A percentile compares a stretch with the other conserved stretches of the same genome.
Evolutionary conservation across 2,888 invertebrate genomes (phyloP).

Genomic region (Tillus elongatus): DNA sequence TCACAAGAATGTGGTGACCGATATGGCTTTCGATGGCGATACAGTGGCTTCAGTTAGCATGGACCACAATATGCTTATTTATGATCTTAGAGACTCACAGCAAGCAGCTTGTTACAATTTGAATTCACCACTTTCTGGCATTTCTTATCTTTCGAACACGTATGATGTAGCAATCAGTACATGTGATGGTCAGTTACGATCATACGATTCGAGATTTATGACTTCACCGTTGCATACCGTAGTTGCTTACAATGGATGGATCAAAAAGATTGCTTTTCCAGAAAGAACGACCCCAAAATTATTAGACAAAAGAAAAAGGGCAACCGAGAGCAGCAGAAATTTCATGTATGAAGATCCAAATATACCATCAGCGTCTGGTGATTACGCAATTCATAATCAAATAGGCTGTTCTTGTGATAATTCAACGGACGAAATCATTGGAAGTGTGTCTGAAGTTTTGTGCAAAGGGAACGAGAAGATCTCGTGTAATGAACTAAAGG

Average conservation of each 20-base stretch:
- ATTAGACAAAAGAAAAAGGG: slow-evolving; percentile 1
- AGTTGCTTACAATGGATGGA: slow-evolving; percentile 20
- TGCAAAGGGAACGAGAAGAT: not conserved
- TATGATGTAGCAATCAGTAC: slow-evolving; percentile 25
- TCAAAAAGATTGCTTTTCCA: slow-evolving; percentile 25
- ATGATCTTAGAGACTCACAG: slow-evolving; percentile 21
- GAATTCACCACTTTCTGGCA: slow-evolving; percentile 22
- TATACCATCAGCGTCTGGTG: slow-evolving; percentile 14
- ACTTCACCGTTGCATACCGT: slow-evolving; percentile 22
- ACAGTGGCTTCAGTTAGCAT: slow-evolving; percentile 23
- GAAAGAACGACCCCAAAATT: slow-evolving; percentile 8
- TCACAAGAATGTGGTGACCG: slow-evolving; percentile 22
- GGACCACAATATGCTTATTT: slow-evolving; percentile 24
- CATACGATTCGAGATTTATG: slow-evolving; percentile 26
- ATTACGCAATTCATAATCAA: slow-evolving; percentile 12
- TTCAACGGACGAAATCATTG: not conserved
- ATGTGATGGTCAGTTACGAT: slow-evolving; percentile 23
- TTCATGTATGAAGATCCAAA: no score
- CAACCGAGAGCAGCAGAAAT: slow-evolving; percentile 4
- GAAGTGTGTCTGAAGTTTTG: not conserved
- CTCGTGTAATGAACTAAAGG: slow-evolving; percentile 16
- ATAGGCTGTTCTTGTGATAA: slow-evolving; percentile 6
- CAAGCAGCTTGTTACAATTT: slow-evolving; percentile 18
- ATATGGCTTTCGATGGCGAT: slow-evolving; percentile 23
- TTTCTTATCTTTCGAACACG: slow-evolving; percentile 21